These are phyloP conservation scores for Melinaea menophilus DNA, from an alignment of 2,888 invertebrate genomes.

Conservation along the genomic window DNA sequence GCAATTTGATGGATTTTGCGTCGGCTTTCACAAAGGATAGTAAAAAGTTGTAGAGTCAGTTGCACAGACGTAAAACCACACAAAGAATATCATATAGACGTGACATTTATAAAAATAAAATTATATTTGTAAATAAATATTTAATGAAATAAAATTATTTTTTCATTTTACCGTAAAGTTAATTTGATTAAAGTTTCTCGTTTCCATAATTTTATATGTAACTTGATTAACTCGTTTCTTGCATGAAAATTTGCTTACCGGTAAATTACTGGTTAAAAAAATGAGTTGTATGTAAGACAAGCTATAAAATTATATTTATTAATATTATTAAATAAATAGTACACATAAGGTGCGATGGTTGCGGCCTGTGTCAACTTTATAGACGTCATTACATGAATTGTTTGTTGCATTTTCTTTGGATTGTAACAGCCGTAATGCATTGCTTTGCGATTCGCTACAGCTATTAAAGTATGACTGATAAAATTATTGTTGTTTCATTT, in stretches of 20 bases:
- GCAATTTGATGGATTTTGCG: constrained; percentile 25
- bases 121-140: neutral
- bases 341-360: no score
- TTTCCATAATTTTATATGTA: constrained; percentile 20
- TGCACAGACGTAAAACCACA: constrained; percentile 10
- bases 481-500: constrained; percentile 2
- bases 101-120: no score
- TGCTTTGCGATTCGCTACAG: neutral
- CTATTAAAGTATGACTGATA: neutral
- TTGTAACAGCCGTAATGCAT: neutral
- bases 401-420: constrained; percentile 1
- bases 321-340: no score
- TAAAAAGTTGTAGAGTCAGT: constrained; percentile 32
- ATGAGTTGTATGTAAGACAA: neutral
- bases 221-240: constrained; percentile 24
- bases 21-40: constrained; percentile 28
- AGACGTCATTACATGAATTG: neutral
- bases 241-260: constrained; percentile 23
- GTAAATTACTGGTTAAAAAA: constrained; percentile 11
- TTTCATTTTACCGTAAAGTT: constrained; percentile 21
- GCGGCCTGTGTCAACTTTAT: neutral
- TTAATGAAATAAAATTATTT: constrained; percentile 11
- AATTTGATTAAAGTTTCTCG: constrained; percentile 17
- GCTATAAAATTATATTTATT: no score
- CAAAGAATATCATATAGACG: neutral